Base-by-base conservation (phyloP, 2,888 invertebrate species). In the Oscheius sp. region DNA sequence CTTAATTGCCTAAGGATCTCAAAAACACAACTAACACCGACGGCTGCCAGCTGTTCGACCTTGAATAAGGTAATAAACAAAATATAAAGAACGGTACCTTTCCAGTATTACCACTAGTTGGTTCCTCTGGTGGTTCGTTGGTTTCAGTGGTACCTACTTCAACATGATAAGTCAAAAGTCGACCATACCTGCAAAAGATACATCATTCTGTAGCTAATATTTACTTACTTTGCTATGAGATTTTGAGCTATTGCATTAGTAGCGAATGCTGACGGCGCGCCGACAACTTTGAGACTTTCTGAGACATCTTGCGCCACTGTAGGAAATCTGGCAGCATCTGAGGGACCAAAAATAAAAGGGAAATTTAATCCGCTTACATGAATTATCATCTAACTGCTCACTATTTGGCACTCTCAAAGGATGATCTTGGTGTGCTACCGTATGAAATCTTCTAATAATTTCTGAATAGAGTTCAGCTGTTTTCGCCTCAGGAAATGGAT, bases 1-100 rank as follows among this genome's bases (percentile, higher is more conserved):
- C 94, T 92, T 69, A 96, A 94, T 89, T 96, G 95, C 75, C 93
- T 92, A 82, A 98, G 94, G 46, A 98, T 91, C 85, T 95, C 93
- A 89, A 97, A 96, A 3, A 98, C 93, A 78, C 95, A 94, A 75
- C 89, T 89, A 53, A 91, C 85, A 3, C 91, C 91, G 63, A 91
- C 88, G 3, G 90, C 89, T 68, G 91, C 91, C n/a, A 87, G 59
- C 59, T 80, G 79, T 27, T 82, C 79, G 0, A 75, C 66, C 81
- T 82, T 77, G 2, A 69, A 72, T 49, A n/a, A 41, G 6, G 5
- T 23, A 25, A 18, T 41, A 59, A 43, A 35, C 35, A 3, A 35
- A 35, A 35, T 6, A 35, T 35, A 35, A 35, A 35, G 35, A 35
- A 35, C 5, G 35, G 9, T 12, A 56, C 66, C 61, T 66, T 72